phyloP scores from a whole-genome alignment of 2,888 invertebrate species.

The Willowsia nigromaculata region DNA sequence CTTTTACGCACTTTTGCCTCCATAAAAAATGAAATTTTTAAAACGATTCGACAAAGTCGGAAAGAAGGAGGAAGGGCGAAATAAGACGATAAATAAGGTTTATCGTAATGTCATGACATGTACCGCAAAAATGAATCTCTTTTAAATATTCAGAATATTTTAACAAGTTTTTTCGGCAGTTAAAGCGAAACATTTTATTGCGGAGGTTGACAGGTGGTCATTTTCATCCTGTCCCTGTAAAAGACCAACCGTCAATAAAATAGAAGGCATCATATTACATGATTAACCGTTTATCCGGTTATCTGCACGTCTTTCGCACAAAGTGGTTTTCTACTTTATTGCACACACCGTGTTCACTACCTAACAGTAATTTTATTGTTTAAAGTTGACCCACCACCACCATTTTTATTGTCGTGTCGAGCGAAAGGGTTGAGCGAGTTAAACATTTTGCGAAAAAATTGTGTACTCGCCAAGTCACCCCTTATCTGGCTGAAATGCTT shows the following conservation, averaged over 20 bases:
- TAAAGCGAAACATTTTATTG: not conserved
- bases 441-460: not conserved
- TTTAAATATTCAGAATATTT: not conserved
- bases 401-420: not conserved
- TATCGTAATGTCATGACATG: not conserved
- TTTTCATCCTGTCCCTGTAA: not conserved
- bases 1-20: not conserved
- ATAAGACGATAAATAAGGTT: not conserved
- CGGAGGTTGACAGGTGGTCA: not conserved
- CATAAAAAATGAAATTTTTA: not conserved
- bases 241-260: not conserved
- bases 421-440: not conserved
- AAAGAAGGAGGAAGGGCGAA: not conserved
- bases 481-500: not conserved
- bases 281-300: not conserved
- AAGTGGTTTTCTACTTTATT: not conserved
- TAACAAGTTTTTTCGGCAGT: not conserved
- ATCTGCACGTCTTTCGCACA: not conserved
- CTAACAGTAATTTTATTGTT: slow-evolving; percentile 4
- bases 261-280: not conserved
- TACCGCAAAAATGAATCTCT: not conserved
- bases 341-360: not conserved
- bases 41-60: not conserved
- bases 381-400: not conserved
- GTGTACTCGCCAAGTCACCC: not conserved